These are phyloP conservation scores for Eublepharis macularius DNA, from an alignment of 2,113 vertebrate species.

Conservation along the genomic window DNA sequence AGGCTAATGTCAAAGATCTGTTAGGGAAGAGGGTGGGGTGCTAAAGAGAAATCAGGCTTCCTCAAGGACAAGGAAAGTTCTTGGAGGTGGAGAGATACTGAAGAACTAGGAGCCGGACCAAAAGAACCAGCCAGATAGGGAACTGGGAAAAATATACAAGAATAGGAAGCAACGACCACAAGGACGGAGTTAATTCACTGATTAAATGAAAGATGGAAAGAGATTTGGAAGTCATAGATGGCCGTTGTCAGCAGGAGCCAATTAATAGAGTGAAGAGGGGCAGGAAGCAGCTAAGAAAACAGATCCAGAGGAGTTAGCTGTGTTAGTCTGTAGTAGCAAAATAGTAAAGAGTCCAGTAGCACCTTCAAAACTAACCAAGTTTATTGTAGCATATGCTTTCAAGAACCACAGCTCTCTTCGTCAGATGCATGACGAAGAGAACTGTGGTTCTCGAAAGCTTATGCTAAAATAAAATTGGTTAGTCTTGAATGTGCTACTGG, in stretches of 20 bases:
- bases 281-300: background rate
- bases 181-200: background rate
- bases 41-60: background rate
- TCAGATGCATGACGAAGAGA: too few relatives aligned
- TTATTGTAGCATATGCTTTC: too few relatives aligned
- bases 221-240: background rate
- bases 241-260: background rate
- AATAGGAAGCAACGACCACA: background rate
- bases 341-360: too few relatives aligned
- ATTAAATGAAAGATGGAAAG: background rate
- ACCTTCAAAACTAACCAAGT: too few relatives aligned
- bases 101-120: background rate
- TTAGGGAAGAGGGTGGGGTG: background rate
- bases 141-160: too few relatives aligned
- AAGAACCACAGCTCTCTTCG: too few relatives aligned
- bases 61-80: too few relatives aligned
- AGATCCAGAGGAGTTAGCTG: too few relatives aligned
- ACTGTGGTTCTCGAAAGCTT: too few relatives aligned
- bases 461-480: too few relatives aligned
- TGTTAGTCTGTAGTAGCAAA: too few relatives aligned
- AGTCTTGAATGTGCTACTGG: too few relatives aligned
- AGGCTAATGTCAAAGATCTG: background rate
- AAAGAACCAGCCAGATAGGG: background rate
- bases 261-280: background rate
- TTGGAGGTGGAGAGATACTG: background rate